Percentiles rank a stretch among this genome's conserved stretches.
These are phyloP conservation scores for Cephonodes hylas DNA, from an alignment of 2,888 invertebrate species.

Conservation along the genomic window DNA sequence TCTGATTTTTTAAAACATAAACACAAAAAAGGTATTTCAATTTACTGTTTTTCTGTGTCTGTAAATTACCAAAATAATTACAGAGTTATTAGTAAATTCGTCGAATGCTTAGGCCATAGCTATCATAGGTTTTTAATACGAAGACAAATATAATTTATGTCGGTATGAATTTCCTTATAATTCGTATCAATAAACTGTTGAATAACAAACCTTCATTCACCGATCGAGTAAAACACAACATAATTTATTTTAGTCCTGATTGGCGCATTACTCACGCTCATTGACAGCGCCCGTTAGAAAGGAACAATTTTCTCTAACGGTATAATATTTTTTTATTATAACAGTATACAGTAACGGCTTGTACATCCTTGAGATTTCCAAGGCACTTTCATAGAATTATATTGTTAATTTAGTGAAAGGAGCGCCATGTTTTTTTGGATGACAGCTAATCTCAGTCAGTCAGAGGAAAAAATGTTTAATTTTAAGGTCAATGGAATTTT, in stretches of 20 bases:
- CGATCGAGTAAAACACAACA: neutral
- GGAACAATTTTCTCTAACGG: constrained; percentile 11
- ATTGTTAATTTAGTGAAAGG: neutral
- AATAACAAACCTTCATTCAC: neutral
- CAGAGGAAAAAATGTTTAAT: neutral
- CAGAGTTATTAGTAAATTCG: no score
- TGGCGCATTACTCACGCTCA: constrained; percentile 6
- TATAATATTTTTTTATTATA: neutral
- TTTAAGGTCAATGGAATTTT: neutral
- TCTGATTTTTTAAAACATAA: no score
- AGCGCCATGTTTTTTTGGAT: neutral
- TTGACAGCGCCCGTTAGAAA: constrained; percentile 12
- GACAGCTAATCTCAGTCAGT: neutral
- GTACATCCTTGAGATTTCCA: neutral
- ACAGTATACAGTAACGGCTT: constrained; percentile 10
- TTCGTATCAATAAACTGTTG: neutral
- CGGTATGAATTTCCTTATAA: no score
- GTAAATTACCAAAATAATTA: no score
- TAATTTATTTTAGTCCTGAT: constrained; percentile 8
- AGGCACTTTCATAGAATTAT: neutral
- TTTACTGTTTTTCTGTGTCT: no score
- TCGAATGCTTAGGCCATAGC: no score
- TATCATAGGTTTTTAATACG: no score
- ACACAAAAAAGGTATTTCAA: no score
- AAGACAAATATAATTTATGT: no score